Base-by-base conservation (phyloP, 2,888 invertebrate genomes). In the Melanophora roralis region DNA sequence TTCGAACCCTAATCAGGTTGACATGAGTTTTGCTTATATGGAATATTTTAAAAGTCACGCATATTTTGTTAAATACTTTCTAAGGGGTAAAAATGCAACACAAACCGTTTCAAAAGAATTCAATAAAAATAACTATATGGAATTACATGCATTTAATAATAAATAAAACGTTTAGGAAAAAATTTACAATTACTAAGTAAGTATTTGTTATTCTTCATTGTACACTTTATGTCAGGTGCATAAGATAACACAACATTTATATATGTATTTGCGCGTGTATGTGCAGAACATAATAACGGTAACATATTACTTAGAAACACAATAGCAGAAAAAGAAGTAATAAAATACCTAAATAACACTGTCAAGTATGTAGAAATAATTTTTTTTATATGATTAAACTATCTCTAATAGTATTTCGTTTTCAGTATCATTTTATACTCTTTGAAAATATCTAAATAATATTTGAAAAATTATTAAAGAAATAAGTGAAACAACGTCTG, bases 301-400 rank as follows among this genome's bases (percentile, higher is more conserved):
- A 55, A 55, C 19, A 5, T 55, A 36, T 27, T 34, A 36, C 16
- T 19, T 36, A 36, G 0, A 32, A 9, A 53, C 1, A 53, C 9
- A 53, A 53, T 14, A 2, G 27, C 0, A 32, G 16, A 55, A 23
- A 9, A 55, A 36, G 6, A 36, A 36, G 12, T 19, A 27, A 27
- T 27, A 19, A 19, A 21, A 7, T 11, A 53, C 12, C n/a, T n/a
- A n/a, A 19, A 19, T 34, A 36, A 19, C 6, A 1, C 1, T 36
- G 36, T 36, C 19, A 36, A 55, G 11, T 36, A 7, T 19, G 19
- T 14, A 27, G 59, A 43, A 60, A 43, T 60, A 43, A 43, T 60
- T 60, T 43, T 43, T 60, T 60, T 43, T 60, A 43, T 43, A 60
- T 43, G 59, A 27, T 43, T 60, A 43, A 60, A 60, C 59, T 43